These are phyloP conservation scores for Oxygymnocypris stewartii DNA, from an alignment of 2,113 vertebrate species.

Conservation along the genomic window DNA sequence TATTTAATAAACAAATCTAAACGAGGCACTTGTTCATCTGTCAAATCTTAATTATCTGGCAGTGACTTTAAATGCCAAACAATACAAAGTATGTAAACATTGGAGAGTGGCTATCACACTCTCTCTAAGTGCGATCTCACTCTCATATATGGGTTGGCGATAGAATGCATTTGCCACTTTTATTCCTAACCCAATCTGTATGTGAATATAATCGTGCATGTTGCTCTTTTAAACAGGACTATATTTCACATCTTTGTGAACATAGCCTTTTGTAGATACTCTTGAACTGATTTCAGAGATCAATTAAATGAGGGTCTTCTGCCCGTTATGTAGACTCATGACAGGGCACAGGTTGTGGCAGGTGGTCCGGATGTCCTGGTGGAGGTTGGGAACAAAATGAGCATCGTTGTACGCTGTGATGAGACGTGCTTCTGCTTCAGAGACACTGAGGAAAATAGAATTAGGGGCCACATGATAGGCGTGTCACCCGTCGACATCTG, in stretches of 20 bases:
- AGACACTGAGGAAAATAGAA: constrained; percentile 51
- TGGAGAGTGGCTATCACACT: background rate
- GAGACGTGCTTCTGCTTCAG: constrained; percentile 23
- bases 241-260: background rate
- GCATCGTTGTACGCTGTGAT: background rate
- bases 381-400: constrained; percentile 9
- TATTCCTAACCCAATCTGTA: background rate
- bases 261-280: too few relatives aligned
- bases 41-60: background rate
- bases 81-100: background rate
- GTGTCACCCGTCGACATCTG: constrained; percentile 57
- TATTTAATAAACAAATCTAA: background rate
- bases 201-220: background rate
- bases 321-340: background rate
- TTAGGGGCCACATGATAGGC: constrained; percentile 54
- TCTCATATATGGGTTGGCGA: background rate
- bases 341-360: constrained; percentile 20
- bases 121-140: constrained; percentile 8
- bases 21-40: background rate
- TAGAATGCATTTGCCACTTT: background rate
- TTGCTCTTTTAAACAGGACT: background rate
- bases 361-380: constrained; percentile 6
- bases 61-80: background rate
- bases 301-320: constrained; percentile 4
- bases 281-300: background rate